Conservation (phyloP, 1,140 invertebrate genomes). For the Sitodiplosis mosellana region DNA sequence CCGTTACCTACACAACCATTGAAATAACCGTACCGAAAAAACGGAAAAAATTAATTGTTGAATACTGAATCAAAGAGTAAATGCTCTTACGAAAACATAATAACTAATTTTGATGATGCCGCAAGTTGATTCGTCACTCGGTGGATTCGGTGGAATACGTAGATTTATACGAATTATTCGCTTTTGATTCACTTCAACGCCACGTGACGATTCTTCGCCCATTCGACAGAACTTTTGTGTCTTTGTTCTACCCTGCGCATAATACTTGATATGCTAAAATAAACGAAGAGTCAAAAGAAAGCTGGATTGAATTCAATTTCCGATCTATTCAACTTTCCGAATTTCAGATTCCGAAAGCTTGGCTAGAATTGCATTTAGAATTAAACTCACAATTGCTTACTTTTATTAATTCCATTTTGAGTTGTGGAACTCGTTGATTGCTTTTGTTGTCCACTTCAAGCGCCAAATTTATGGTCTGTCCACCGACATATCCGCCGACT, state of each 20-base stretch:
- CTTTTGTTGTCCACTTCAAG: too few species aligned
- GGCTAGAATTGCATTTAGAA: too few species aligned
- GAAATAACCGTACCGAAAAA: neutral
- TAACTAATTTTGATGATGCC: neutral
- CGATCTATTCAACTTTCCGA: too few species aligned
- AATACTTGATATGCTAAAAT: neutral
- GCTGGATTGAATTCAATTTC: neutral
- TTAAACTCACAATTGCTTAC: too few species aligned
- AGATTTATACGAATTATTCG: neutral
- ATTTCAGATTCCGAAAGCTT: too few species aligned
- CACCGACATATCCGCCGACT: too few species aligned
- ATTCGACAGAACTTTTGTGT: neutral
- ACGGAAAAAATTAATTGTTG: neutral
- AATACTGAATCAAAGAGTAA: neutral
- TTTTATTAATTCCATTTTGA: too few species aligned
- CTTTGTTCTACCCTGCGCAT: neutral
- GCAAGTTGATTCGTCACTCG: neutral
- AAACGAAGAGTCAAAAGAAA: neutral
- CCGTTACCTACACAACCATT: too few species aligned
- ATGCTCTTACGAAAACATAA: neutral
- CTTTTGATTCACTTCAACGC: neutral
- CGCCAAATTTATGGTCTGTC: too few species aligned
- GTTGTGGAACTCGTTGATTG: too few species aligned
- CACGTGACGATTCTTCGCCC: neutral
- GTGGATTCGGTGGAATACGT: neutral